Evolutionary conservation across 2,113 vertebrate genomes (phyloP).

Genomic region (Xenotilapia caudafasciata): DNA sequence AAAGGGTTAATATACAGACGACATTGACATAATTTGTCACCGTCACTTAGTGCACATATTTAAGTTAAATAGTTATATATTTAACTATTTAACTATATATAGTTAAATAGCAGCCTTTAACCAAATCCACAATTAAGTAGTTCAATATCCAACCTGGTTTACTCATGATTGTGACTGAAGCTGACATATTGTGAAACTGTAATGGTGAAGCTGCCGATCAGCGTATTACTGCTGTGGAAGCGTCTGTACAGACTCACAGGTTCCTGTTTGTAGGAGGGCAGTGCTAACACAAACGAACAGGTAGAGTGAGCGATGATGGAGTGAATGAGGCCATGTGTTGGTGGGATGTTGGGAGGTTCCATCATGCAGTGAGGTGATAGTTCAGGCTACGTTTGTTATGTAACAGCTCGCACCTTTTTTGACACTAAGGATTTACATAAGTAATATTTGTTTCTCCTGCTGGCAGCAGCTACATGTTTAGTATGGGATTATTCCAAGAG

Average conservation of each 20-base stretch:
- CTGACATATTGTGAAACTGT: neutral
- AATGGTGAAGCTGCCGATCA: neutral
- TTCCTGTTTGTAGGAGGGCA: neutral
- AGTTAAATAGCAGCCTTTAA: neutral
- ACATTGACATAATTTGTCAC: neutral
- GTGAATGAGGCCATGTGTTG: slow-evolving; percentile 29
- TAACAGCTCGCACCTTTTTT: slow-evolving; percentile 26
- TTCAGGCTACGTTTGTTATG: slow-evolving; percentile 10
- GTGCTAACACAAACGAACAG: neutral
- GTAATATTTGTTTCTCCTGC: slow-evolving; percentile 22
- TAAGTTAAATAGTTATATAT: neutral
- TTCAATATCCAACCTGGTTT: neutral
- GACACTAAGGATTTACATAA: slow-evolving; percentile 31
- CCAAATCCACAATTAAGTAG: neutral
- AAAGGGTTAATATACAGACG: neutral
- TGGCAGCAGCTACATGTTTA: slow-evolving; percentile 26
- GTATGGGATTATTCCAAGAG: slow-evolving; percentile 27
- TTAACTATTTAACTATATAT: too few species aligned
- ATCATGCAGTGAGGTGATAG: neutral
- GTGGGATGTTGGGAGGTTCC: neutral
- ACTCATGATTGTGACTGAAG: neutral
- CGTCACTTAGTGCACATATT: neutral
- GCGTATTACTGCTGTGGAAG: neutral
- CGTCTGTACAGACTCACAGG: neutral
- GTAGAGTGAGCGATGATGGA: neutral